Evolutionary conservation across 2,113 vertebrate genomes (phyloP).

Genomic region (Dipodomys spectabilis): DNA sequence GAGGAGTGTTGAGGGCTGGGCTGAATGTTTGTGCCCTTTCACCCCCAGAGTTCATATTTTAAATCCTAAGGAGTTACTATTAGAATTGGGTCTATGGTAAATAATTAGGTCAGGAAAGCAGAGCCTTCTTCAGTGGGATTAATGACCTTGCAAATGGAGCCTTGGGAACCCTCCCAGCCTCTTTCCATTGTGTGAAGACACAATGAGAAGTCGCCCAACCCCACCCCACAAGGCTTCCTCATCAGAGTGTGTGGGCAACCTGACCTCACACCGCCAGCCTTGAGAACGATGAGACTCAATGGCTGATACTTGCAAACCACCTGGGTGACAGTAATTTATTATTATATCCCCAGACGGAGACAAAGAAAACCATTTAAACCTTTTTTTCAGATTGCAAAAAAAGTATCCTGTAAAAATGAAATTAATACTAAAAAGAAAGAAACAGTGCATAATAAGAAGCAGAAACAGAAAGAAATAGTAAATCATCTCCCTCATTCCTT

Average conservation of each 20-base stretch:
- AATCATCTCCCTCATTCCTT: not conserved
- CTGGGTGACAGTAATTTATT: not conserved
- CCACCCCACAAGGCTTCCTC: not conserved
- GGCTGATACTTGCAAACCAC: not conserved
- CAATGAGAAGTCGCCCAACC: not conserved
- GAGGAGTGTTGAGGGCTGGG: not conserved
- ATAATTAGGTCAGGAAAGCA: too few relatives aligned
- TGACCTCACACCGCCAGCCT: not conserved
- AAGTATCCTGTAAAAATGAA: not conserved
- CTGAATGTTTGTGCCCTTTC: not conserved
- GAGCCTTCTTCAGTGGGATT: not conserved
- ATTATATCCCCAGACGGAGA: not conserved
- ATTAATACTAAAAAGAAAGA: not conserved
- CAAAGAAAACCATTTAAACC: not conserved
- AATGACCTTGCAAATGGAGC: not conserved
- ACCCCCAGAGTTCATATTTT: not conserved
- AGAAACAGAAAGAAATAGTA: not conserved
- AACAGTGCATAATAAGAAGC: not conserved
- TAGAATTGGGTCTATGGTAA: not conserved
- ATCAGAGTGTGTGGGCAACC: not conserved
- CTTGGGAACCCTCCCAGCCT: not conserved
- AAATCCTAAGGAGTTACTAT: not conserved
- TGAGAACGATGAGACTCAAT: not conserved
- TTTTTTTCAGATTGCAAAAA: not conserved
- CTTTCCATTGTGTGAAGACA: not conserved